These are phyloP conservation scores for Fregetta grallaria DNA, from an alignment of 2,113 vertebrate species.

Conservation along the genomic window DNA sequence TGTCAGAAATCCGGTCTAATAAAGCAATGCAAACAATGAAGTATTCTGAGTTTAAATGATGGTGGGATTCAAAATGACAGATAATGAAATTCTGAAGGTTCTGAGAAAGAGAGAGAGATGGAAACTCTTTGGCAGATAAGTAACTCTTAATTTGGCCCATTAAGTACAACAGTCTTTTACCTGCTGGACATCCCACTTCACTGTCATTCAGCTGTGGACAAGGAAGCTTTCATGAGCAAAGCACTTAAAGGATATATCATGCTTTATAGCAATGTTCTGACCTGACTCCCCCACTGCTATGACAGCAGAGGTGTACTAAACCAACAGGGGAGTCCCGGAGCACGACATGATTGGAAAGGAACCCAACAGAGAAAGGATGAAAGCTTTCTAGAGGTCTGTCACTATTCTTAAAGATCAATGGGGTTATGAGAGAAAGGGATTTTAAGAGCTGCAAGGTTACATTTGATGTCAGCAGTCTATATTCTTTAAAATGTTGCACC, in stretches of 20 bases:
- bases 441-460: background rate
- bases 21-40: background rate
- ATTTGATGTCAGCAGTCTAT: background rate
- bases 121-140: background rate
- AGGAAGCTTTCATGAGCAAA: background rate
- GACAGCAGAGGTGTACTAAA: background rate
- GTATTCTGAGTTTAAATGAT: background rate
- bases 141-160: background rate
- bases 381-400: background rate
- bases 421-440: background rate
- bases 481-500: background rate
- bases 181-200: background rate
- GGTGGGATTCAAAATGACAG: background rate
- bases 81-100: background rate
- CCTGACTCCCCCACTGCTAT: background rate
- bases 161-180: background rate
- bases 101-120: background rate
- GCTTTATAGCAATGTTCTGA: background rate
- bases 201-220: background rate
- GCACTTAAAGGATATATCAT: background rate
- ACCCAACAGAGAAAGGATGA: background rate
- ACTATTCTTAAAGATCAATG: background rate
- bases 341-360: background rate
- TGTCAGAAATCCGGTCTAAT: background rate
- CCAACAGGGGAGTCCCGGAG: background rate